phyloP scores from a whole-genome alignment of 2,888 invertebrate genomes.

The Pristionchus entomophagus region DNA sequence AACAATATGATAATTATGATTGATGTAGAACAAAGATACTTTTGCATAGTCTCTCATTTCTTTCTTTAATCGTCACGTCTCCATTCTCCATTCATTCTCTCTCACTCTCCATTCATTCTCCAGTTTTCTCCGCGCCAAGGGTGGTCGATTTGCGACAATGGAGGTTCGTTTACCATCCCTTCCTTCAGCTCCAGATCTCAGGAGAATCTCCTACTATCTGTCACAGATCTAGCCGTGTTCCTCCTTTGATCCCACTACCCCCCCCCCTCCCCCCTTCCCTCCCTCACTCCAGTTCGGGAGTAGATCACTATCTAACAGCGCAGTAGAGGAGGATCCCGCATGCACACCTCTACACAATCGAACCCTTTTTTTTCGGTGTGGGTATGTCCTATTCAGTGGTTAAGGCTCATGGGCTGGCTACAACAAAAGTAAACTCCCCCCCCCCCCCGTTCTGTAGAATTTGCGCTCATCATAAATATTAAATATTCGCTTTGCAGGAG shows the following conservation, averaged over 20 bases:
- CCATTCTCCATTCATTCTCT: background rate
- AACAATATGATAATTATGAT: no score
- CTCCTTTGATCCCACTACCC: no score
- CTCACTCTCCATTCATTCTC: background rate
- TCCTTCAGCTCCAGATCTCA: background rate
- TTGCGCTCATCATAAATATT: no score
- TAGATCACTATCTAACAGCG: conserved; percentile 14
- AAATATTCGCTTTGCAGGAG: background rate
- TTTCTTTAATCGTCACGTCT: no score
- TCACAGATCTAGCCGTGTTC: conserved; percentile 16
- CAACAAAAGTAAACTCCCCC: no score
- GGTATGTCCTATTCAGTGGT: no score
- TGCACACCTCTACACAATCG: background rate
- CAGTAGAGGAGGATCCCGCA: background rate
- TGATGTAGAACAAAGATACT: no score
- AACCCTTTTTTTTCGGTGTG: background rate
- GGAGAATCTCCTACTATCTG: conserved; percentile 9
- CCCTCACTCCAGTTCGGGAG: background rate
- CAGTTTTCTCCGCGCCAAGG: background rate
- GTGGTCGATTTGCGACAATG: background rate
- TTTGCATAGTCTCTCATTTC: no score
- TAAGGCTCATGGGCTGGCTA: no score
- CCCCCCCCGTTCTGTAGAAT: no score
- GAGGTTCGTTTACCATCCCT: background rate
- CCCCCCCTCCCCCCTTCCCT: no score